Conservation (phyloP, 2,888 invertebrate genomes). For the Andrena praecox region DNA sequence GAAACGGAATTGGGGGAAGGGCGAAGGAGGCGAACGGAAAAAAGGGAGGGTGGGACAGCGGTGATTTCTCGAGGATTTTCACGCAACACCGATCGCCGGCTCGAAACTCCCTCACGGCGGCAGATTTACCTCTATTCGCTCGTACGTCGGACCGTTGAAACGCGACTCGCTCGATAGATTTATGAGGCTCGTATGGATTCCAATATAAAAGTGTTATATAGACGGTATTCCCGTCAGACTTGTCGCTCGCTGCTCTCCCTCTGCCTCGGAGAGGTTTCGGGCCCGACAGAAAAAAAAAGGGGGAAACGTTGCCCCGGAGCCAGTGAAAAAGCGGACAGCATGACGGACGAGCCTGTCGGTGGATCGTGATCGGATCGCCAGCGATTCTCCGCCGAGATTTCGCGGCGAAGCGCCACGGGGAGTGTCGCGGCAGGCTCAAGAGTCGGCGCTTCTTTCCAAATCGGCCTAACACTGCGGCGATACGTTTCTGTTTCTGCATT, state of each 20-base stretch:
- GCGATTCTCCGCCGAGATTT: constrained; percentile 40
- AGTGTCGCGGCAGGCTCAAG: not conserved
- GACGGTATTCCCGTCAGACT: constrained; percentile 52
- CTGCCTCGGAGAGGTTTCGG: constrained; percentile 32
- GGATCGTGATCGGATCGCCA: constrained; percentile 70
- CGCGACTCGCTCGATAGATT: constrained; percentile 76
- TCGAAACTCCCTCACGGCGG: constrained; percentile 42
- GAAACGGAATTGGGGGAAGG: not conserved
- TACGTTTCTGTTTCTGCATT: too few species aligned
- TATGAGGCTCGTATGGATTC: constrained; percentile 76
- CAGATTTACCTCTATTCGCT: constrained; percentile 60
- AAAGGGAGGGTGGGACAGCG: constrained; percentile 28
- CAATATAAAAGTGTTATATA: constrained; percentile 79
- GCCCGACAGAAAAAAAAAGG: constrained; percentile 32
- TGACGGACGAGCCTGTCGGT: constrained; percentile 75
- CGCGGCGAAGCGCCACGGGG: constrained; percentile 3
- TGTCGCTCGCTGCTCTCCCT: constrained; percentile 30
- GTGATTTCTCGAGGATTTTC: constrained; percentile 67
- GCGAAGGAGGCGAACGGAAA: constrained; percentile 8
- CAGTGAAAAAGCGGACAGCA: constrained; percentile 70
- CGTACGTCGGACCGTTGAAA: constrained; percentile 48
- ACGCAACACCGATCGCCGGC: constrained; percentile 54
- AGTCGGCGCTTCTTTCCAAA: not conserved
- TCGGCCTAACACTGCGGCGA: too few species aligned
- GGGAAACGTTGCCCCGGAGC: constrained; percentile 47